phyloP scores from a whole-genome alignment of 2,797 vertebrate species.

The Nasua narica region DNA sequence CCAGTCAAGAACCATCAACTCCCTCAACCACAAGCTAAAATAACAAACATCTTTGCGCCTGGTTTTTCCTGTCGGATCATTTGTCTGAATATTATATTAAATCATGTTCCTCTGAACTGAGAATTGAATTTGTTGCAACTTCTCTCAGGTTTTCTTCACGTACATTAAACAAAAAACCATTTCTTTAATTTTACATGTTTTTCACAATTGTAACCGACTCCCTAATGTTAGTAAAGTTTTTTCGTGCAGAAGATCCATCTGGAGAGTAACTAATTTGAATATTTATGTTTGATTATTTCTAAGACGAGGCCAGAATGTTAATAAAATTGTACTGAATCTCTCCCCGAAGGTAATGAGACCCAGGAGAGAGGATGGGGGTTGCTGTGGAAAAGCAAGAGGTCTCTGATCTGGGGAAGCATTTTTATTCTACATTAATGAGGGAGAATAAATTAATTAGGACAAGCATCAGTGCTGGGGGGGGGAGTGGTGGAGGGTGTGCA shows the following conservation, averaged over 20 bases:
- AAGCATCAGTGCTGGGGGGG: not conserved
- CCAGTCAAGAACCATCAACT: not conserved
- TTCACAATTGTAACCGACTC: not conserved
- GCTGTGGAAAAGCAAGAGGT: not conserved
- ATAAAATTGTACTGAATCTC: not conserved
- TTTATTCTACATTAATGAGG: not conserved
- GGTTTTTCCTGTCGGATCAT: not conserved
- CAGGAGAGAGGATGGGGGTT: not conserved
- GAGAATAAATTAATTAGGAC: not conserved
- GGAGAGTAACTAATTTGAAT: not conserved
- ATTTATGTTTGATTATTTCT: not conserved
- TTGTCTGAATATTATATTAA: not conserved
- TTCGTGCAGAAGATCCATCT: not conserved
- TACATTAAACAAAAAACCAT: not conserved
- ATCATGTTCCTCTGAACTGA: not conserved
- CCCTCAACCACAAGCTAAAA: not conserved
- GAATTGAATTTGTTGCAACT: not conserved
- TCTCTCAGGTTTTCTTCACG: not conserved
- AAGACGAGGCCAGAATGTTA: not conserved
- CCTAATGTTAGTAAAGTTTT: not conserved
- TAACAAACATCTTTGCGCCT: not conserved
- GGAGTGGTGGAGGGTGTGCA: fast-evolving
- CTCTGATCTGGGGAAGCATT: not conserved
- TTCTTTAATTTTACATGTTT: not conserved
- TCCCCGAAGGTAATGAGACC: not conserved